Conservation (phyloP, 2,797 vertebrate genomes). For the Linurgus olivaceus region DNA sequence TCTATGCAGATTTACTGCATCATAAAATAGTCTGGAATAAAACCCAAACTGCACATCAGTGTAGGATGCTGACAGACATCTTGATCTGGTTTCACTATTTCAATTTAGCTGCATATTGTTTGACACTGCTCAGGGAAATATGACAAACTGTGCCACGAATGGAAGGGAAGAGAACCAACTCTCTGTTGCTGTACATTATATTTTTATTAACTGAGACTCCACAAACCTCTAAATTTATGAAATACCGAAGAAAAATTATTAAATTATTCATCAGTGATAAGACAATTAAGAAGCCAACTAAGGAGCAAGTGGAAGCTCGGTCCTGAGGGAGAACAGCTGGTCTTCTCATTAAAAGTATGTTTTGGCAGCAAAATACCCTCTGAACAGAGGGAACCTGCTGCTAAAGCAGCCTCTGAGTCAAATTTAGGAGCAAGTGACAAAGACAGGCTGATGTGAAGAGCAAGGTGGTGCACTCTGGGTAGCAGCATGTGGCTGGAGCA, state of each 20-base stretch:
- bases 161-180: background rate
- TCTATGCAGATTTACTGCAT: conserved; percentile 9
- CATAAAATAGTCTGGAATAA: conserved; percentile 37
- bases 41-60: conserved; percentile 53
- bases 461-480: background rate
- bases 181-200: background rate
- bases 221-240: conserved; percentile 26
- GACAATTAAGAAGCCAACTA: conserved; percentile 73
- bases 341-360: conserved; percentile 51
- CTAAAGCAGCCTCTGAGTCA: conserved; percentile 24
- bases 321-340: conserved; percentile 65
- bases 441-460: background rate
- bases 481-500: background rate
- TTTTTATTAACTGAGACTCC: conserved; percentile 38
- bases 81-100: conserved; percentile 18
- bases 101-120: conserved; percentile 58
- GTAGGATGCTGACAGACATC: conserved; percentile 33
- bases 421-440: background rate
- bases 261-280: conserved; percentile 72
- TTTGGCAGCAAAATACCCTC: conserved; percentile 40
- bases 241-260: conserved; percentile 40
- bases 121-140: conserved; percentile 27
- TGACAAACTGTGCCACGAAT: background rate
- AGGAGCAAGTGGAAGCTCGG: conserved; percentile 42
- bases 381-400: conserved; percentile 27